Evolutionary conservation across 2,113 vertebrate genomes (phyloP), one percentile per base, ranked within the genome.

Genomic region (Xiphophorus hellerii): DNA sequence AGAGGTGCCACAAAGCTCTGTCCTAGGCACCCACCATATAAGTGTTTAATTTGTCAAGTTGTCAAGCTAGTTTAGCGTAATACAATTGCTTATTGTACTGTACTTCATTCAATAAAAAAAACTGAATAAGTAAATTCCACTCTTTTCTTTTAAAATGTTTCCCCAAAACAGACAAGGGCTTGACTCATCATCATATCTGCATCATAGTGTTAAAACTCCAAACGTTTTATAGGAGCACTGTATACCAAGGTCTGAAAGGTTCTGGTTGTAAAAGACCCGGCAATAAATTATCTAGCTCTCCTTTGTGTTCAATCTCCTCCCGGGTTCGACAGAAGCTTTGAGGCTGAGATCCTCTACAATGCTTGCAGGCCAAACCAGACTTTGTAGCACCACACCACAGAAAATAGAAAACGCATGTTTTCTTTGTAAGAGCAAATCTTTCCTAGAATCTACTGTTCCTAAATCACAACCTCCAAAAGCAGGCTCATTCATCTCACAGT

Each of bases 241-340:
- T 35, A 70, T 69, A 72, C 65, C 12, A 1, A 51, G 28, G 72
- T 80, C 66, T 76, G 64, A 14, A 31, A 51, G 62, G 42, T 30
- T 84, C 74, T 83, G 82, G 31, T 76, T 76, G 73, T 69, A 66
- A 71, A 62, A 79, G 73, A 80, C 82, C 72, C 63, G 35, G 70
- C 75, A 37, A 42, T 75, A 66, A 74, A 81, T 84, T 78, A 68
- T 76, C 74, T 76, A 31, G 42, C 62, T 70, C 66, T 78, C 69
- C 82, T 64, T 15, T 83, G 82, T 83, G 73, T 77, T 84, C 68
- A 69, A 58, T 54, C 65, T 80, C 88, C 87, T 87, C 64, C 76
- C 81, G 71, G 74, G 70, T 85, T 92, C 90, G 87, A 90, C 79
- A 88, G 84, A 58, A 83, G 76, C 74, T 77, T 81, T 79, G 62